Percentiles rank a stretch among this genome's conserved stretches.
Conservation (phyloP, 2,797 vertebrate genomes). For the Sebastes baramenuke region DNA sequence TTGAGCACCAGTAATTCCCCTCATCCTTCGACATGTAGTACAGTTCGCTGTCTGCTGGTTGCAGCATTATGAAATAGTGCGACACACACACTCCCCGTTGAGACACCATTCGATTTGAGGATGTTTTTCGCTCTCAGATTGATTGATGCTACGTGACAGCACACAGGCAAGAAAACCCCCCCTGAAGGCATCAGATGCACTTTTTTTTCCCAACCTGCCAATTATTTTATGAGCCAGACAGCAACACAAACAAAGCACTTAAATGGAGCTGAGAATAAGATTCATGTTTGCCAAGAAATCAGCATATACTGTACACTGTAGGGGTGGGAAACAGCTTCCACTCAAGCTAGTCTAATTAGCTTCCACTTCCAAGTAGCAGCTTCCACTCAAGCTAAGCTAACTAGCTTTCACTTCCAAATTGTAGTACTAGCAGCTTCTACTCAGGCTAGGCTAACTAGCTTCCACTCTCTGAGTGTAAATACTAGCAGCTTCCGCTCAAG, state of each 20-base stretch:
- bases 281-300: background rate
- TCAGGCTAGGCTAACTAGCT: background rate
- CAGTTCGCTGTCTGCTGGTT: slow-evolving; percentile 12
- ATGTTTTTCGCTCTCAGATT: slow-evolving; percentile 23
- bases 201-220: slow-evolving; percentile 10
- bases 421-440: background rate
- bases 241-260: background rate
- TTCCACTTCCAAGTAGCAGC: no score
- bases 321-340: background rate
- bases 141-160: slow-evolving; percentile 40
- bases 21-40: background rate
- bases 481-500: background rate
- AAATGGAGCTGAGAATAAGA: background rate
- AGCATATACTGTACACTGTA: background rate
- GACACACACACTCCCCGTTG: background rate
- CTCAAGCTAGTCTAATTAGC: background rate
- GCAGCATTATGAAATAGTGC: slow-evolving; percentile 17
- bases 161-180: slow-evolving; percentile 2
- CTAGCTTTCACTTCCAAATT: no score
- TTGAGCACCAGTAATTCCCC: background rate
- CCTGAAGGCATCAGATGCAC: slow-evolving; percentile 23
- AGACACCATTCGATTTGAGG: slow-evolving; percentile 18
- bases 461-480: no score
- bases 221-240: slow-evolving; percentile 1
- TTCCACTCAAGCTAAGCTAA: background rate